Evolutionary conservation across 2,797 vertebrate species (phyloP).

Genomic region (Numenius phaeopus): DNA sequence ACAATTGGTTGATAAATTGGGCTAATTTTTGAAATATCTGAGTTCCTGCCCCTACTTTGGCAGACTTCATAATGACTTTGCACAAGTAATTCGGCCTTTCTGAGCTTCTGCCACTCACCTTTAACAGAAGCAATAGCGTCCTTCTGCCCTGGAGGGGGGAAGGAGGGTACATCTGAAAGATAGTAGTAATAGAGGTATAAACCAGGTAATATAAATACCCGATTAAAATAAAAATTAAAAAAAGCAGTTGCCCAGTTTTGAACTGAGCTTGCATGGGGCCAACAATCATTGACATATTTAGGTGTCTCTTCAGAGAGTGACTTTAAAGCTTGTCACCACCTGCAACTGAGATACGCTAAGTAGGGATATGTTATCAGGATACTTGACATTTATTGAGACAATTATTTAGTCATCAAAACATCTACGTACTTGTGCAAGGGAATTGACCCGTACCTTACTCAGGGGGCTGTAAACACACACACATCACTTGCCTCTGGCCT

Average conservation of each 20-base stretch:
- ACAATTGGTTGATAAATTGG: background rate
- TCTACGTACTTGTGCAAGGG: background rate
- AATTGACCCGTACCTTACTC: slow-evolving; percentile 22
- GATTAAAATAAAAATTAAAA: background rate
- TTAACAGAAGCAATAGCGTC: background rate
- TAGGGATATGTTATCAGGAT: background rate
- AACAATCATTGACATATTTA: background rate
- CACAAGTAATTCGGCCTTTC: background rate
- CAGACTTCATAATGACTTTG: background rate
- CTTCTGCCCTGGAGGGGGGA: background rate
- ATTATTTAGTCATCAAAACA: slow-evolving; percentile 43
- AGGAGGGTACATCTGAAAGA: background rate
- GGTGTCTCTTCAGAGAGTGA: background rate
- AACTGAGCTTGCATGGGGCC: background rate
- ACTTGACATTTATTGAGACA: slow-evolving; percentile 45
- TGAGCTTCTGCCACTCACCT: background rate
- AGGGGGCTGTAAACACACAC: background rate
- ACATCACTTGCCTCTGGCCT: slow-evolving; percentile 11
- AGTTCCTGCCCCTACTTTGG: background rate
- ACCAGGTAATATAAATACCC: background rate
- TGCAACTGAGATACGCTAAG: background rate
- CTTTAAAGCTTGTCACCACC: slow-evolving; percentile 20
- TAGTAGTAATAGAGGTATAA: background rate
- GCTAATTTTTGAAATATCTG: background rate
- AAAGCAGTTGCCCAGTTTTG: background rate